Evolutionary conservation across 2,797 vertebrate genomes (phyloP), one percentile per base, ranked within the genome.

Genomic region (Sebastiscus tertius): DNA sequence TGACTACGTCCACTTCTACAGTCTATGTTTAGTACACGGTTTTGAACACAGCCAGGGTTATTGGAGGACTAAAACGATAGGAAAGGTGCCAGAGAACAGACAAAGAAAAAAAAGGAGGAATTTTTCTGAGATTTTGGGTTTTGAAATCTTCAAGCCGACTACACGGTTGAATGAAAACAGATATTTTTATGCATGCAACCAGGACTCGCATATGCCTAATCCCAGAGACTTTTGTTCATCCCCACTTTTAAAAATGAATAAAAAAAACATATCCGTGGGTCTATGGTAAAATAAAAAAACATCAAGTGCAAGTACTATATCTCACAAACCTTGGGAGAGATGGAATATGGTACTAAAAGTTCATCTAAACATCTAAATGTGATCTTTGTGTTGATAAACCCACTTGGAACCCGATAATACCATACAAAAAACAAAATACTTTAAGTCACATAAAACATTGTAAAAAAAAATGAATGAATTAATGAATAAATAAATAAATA

Each of bases 391-490:
- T 59, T 13, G 18, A 56, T 31, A 5, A 36, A 8, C 29, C 7
- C 6, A 14, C 12, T 22, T 26, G 8, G 1, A 62, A 54, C 11
- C 22, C 1, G n/a, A 14, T 33, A 49, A 33, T 20, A 59, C 5
- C 11, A 20, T 12, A 72, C 9, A 3, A 54, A 54, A 66, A 33
- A 61, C 5, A 4, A 22, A 62, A 62, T 24, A 58, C 20, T 74
- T 29, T 7, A 22, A 39, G 34, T 31, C n/a, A 46, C 24, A 54
- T 13, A 6, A 75, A 58, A 75, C 18, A 59, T 7, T 56, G n/a
- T 16, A 58, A 20, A 16, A 69, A 7, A 42, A 39, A 26, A 39
- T 0, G 0, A 1, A 39, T 5, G 1, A 39, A 39, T 36, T 0
- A 12, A 49, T 52, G 1, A 49, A 49, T 13, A 4, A 24, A 7